These are phyloP conservation scores for Bombylius discolor DNA, from an alignment of 2,888 invertebrate genomes.

Conservation along the genomic window DNA sequence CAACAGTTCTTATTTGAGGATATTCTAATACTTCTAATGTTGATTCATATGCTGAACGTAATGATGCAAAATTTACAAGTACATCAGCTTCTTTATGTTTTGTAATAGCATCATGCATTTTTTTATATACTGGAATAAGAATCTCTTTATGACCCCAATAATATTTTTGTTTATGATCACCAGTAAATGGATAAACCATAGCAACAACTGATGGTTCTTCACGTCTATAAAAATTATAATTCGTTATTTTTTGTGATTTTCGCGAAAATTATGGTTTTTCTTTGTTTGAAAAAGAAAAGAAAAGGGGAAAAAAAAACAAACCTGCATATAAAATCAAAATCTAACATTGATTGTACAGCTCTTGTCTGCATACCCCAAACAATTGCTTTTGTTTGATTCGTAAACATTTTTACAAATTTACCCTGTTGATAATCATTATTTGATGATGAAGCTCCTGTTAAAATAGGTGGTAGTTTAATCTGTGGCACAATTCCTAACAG, in stretches of 20 bases:
- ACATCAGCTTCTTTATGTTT: conserved; percentile 93
- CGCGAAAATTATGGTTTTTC: too few species aligned
- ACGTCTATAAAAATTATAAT: conserved; percentile 58
- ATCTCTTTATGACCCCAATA: conserved; percentile 99
- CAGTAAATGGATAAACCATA: conserved; percentile 95
- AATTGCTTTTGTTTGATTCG: conserved; percentile 76
- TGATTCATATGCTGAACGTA: conserved; percentile 94
- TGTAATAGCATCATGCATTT: conserved; percentile 90
- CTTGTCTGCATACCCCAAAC: conserved; percentile 99
- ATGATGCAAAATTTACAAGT: conserved; percentile 92
- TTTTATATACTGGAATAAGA: conserved; percentile 86
- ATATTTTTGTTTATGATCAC: conserved; percentile 98
- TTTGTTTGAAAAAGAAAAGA: conserved; percentile 7
- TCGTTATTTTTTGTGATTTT: neutral
- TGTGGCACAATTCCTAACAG: conserved; percentile 5
- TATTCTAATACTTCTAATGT: conserved; percentile 88
- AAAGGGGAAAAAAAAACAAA: conserved; percentile 19
- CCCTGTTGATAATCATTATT: conserved; percentile 20
- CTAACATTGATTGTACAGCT: conserved; percentile 63
- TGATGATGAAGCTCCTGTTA: conserved; percentile 30
- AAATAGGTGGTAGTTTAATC: conserved; percentile 39
- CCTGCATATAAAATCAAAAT: conserved; percentile 38
- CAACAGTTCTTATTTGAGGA: conserved; percentile 89
- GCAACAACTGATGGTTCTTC: conserved; percentile 89
- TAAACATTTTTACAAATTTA: conserved; percentile 51